Percentiles rank a stretch among this genome's conserved stretches.
These are phyloP conservation scores for Drosophila dunni DNA, from an alignment of 1,140 invertebrate species.

Conservation along the genomic window DNA sequence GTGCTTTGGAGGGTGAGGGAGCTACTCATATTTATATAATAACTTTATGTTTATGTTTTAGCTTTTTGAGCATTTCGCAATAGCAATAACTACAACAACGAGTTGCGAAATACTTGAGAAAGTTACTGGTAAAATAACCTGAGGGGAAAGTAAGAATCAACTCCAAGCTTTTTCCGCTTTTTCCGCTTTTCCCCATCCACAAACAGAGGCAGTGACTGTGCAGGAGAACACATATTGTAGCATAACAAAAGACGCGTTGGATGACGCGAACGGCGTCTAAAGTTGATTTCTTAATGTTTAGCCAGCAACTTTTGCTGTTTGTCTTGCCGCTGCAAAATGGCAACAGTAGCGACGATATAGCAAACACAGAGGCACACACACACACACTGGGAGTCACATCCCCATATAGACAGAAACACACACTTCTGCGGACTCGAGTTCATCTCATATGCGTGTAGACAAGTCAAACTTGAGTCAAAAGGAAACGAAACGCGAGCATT, in stretches of 20 bases:
- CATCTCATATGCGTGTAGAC: conserved; percentile 40
- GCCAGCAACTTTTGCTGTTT: conserved; percentile 68
- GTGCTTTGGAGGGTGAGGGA: conserved; percentile 39
- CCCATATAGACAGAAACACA: conserved; percentile 9
- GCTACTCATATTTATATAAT: conserved; percentile 78
- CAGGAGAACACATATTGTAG: conserved; percentile 52
- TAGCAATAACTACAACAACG: conserved; percentile 28
- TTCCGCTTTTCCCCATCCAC: too few relatives aligned
- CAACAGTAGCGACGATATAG: conserved; percentile 55
- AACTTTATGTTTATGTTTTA: conserved; percentile 81
- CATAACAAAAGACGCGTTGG: conserved; percentile 72
- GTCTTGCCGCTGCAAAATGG: conserved; percentile 70
- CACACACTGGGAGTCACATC: neutral
- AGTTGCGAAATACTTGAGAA: conserved; percentile 34
- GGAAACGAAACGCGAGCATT: conserved; percentile 27
- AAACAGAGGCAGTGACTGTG: conserved; percentile 7
- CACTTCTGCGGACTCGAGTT: conserved; percentile 4
- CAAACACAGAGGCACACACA: conserved; percentile 39
- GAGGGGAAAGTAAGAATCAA: conserved; percentile 5
- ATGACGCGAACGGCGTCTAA: conserved; percentile 60
- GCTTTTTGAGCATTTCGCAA: conserved; percentile 52
- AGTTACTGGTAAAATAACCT: conserved; percentile 54
- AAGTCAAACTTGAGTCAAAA: conserved; percentile 59
- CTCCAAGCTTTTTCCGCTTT: conserved; percentile 1
- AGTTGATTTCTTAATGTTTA: conserved; percentile 82